Evolutionary conservation across 2,797 vertebrate genomes (phyloP), one percentile per base, ranked within the genome.

Genomic region (Paratrypauchen microcephalus): DNA sequence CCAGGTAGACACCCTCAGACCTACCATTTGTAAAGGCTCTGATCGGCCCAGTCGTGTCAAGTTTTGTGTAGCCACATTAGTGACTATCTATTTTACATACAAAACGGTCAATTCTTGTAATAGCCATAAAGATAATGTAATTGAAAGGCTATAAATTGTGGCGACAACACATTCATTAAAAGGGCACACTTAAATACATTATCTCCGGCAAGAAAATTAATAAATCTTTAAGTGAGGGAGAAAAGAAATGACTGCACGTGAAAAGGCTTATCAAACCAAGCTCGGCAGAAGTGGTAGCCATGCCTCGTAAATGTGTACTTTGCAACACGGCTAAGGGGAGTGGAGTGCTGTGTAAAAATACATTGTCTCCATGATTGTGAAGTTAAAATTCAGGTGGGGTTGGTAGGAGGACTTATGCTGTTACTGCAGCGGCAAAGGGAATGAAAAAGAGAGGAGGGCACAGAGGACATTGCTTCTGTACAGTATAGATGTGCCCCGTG

Each of bases 91-190:
- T 91, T 91, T 88, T 82, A 88, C 75, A 81, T 81, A 60, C 73
- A 77, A 86, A 90, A 88, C 74, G 81, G 82, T 89, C 83, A 84
- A 90, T 89, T 85, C 81, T 76, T 78, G 65, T 75, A 86, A 85
- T 58, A 71, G 77, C 82, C 68, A 78, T 90, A 81, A 89, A 91
- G 83, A 91, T 86, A 84, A 86, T 76, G 81, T 76, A 87, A 91
- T 87, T 72, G 75, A 90, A 90, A 78, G 77, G 76, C 86, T 83
- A 89, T 88, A 87, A 79, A 88, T 91, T 86, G 81, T 60, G 71
- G 65, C 71, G 86, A 81, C 76, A 84, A 88, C 74, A 69, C 79
- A 89, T 89, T 91, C 84, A 91, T 88, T 91, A 80, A 88, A 90
- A 65, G 81, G 86, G 84, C 84, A 77, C 71, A 83, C 83, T 83